These are phyloP conservation scores for Cacoxenus indagator DNA, from an alignment of 2,888 invertebrate genomes.

Conservation along the genomic window DNA sequence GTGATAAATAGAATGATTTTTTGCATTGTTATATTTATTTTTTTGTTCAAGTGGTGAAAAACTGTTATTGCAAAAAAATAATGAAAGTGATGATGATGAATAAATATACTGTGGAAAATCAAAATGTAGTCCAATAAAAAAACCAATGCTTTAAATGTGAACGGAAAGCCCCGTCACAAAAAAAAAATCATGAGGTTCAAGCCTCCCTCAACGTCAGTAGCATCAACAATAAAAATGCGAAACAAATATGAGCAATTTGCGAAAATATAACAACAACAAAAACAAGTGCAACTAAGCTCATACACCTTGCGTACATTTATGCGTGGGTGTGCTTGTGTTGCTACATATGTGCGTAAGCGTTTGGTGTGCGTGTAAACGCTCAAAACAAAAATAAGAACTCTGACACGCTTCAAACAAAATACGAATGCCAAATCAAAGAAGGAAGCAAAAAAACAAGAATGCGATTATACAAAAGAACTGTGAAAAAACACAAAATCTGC, in stretches of 20 bases:
- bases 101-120: no score
- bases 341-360: not conserved
- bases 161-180: not conserved
- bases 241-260: not conserved
- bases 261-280: not conserved
- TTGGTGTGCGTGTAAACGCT: not conserved
- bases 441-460: not conserved
- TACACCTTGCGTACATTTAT: not conserved
- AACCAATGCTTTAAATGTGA: no score
- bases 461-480: not conserved
- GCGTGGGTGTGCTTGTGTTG: constrained; percentile 4
- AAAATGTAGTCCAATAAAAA: no score
- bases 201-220: not conserved
- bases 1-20: not conserved
- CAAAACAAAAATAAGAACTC: constrained; percentile 5
- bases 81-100: no score
- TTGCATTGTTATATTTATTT: not conserved
- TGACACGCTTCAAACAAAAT: constrained; percentile 17
- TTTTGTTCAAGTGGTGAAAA: no score
- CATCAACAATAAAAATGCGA: not conserved
- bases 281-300: not conserved
- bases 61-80: no score
- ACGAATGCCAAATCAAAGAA: not conserved
- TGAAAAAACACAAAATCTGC: no score
- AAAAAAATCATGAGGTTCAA: not conserved